Conservation (phyloP, 1,140 invertebrate species). For the Eriocheir sinensis region DNA sequence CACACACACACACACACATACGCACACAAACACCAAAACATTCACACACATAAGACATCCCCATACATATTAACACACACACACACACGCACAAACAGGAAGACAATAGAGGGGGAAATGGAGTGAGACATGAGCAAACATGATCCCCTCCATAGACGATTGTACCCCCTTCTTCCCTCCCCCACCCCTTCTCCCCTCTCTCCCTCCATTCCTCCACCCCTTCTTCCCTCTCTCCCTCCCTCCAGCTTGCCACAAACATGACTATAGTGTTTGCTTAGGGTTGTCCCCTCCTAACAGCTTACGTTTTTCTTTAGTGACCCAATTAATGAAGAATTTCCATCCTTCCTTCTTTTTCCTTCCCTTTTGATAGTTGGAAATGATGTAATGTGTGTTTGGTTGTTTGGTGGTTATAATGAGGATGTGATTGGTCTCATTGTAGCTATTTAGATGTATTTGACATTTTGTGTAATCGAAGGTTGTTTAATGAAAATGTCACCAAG, state of each 20-base stretch:
- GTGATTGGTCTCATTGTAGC: neutral
- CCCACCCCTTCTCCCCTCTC: no score
- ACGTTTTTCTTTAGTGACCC: neutral
- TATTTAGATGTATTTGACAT: no score
- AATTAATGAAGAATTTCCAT: neutral
- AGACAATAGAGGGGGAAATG: neutral
- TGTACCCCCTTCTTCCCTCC: neutral
- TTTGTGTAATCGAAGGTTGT: no score
- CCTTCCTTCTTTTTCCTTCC: neutral
- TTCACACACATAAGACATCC: neutral
- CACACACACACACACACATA: conserved; percentile 23
- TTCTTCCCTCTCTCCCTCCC: neutral
- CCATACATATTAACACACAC: neutral
- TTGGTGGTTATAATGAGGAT: neutral
- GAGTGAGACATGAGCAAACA: neutral
- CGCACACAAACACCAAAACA: neutral
- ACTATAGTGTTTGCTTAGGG: neutral
- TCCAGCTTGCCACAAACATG: neutral
- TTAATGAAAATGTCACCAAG: no score
- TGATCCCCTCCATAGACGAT: neutral
- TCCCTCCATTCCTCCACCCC: neutral
- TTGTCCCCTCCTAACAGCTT: neutral
- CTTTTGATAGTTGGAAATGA: neutral
- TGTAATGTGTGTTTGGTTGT: neutral
- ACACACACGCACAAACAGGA: neutral